Evolutionary conservation across 2,888 invertebrate species (phyloP).

Genomic region (Drosophila neoperkinsi): DNA sequence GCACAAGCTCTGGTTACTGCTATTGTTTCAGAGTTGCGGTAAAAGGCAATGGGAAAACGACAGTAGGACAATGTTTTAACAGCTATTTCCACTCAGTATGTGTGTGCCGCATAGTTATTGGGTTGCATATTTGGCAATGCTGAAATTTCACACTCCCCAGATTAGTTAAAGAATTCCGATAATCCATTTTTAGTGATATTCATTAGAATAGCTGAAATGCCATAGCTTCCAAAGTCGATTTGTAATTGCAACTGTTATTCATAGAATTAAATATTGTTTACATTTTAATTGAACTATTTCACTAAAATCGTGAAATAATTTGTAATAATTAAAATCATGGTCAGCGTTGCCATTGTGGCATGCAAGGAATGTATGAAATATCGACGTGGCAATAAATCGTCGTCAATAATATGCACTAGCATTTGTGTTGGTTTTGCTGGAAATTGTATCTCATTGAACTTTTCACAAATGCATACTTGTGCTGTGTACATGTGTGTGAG

Average conservation of each 20-base stretch:
- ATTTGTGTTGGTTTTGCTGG: slow-evolving; percentile 42
- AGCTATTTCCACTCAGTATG: slow-evolving; percentile 12
- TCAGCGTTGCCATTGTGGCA: neutral
- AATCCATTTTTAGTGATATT: neutral
- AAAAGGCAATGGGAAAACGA: neutral
- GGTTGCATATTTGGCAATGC: slow-evolving; percentile 21
- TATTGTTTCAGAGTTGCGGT: neutral
- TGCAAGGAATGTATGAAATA: slow-evolving; percentile 34
- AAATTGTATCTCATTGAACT: slow-evolving; percentile 35
- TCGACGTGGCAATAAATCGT: slow-evolving; percentile 42
- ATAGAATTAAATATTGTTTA: neutral
- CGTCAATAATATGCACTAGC: slow-evolving; percentile 34
- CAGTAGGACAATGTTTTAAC: neutral
- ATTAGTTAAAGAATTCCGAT: neutral
- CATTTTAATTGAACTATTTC: neutral
- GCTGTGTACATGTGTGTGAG: slow-evolving; percentile 1
- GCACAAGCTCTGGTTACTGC: slow-evolving; percentile 10
- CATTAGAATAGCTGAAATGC: slow-evolving; percentile 4
- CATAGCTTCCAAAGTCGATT: neutral
- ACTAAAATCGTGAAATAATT: too few species aligned
- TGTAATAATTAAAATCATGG: neutral
- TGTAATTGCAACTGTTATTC: neutral
- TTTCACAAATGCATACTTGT: slow-evolving; percentile 25
- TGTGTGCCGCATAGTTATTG: neutral
- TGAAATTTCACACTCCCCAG: slow-evolving; percentile 7